These are phyloP conservation scores for Danio choprae DNA, from an alignment of 2,797 vertebrate genomes.

Conservation along the genomic window DNA sequence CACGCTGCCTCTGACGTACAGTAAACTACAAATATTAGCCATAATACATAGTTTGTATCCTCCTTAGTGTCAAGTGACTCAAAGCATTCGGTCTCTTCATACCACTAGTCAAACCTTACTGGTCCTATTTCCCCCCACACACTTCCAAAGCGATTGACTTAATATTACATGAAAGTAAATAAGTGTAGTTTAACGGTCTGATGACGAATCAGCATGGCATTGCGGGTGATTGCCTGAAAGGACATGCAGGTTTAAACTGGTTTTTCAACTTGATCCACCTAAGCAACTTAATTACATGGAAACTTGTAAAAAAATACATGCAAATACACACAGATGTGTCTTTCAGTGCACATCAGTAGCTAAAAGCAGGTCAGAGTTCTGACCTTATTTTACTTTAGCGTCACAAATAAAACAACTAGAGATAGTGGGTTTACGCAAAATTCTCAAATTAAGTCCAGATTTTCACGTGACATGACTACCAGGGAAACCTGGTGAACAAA, in stretches of 20 bases:
- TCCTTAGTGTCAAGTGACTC: not conserved
- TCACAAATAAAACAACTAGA: not conserved
- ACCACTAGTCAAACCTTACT: no score
- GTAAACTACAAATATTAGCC: not conserved
- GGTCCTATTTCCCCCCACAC: not conserved
- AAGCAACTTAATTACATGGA: not conserved
- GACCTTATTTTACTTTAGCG: slow-evolving; percentile 24
- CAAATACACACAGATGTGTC: slow-evolving; percentile 3
- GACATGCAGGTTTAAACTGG: not conserved
- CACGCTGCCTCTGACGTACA: not conserved
- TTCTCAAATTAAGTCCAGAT: not conserved
- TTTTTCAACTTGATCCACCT: not conserved
- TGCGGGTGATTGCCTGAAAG: not conserved
- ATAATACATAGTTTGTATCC: not conserved
- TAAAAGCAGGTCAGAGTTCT: slow-evolving; percentile 15
- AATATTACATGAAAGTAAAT: not conserved
- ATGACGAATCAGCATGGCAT: not conserved
- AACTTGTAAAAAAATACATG: not conserved
- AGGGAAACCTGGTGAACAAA: not conserved
- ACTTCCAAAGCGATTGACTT: not conserved
- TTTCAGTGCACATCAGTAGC: not conserved
- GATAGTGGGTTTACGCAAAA: not conserved
- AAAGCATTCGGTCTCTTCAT: not conserved
- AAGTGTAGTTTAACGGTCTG: not conserved
- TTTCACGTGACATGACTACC: not conserved